Evolutionary conservation across 2,888 invertebrate genomes (phyloP).

Genomic region (Drosophila meridionalis): DNA sequence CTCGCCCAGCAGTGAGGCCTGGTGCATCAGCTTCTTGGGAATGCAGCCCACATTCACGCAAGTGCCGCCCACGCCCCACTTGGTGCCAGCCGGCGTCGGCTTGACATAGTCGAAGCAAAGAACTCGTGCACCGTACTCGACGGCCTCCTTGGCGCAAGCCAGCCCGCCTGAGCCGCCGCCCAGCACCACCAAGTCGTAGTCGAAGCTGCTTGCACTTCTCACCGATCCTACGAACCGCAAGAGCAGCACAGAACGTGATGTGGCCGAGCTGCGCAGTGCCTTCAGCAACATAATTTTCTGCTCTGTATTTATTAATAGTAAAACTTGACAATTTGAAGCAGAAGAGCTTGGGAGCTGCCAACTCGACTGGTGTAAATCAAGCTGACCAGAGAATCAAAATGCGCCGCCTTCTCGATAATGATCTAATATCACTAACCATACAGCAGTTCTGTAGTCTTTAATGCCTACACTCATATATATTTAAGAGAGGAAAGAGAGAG

Average conservation of each 20-base stretch:
- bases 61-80: conserved; percentile 99
- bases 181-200: conserved; percentile 96
- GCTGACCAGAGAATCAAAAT: neutral
- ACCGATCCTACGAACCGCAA: conserved; percentile 7
- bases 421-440: neutral
- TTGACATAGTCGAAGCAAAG: conserved; percentile 94
- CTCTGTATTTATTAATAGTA: neutral
- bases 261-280: neutral
- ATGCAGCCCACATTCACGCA: conserved; percentile 99
- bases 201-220: conserved; percentile 79
- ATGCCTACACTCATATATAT: too few relatives aligned
- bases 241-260: neutral
- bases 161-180: conserved; percentile 98
- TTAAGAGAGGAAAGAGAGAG: too few relatives aligned
- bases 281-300: conserved; percentile 41
- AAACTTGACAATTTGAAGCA: conserved; percentile 34
- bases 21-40: conserved; percentile 99
- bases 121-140: conserved; percentile 91
- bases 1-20: conserved; percentile 95
- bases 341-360: conserved; percentile 13
- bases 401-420: conserved; percentile 13
- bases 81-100: conserved; percentile 93
- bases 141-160: conserved; percentile 96
- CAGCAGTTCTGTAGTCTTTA: too few relatives aligned
- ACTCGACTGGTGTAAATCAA: conserved; percentile 9